phyloP scores from a whole-genome alignment of 2,113 vertebrate genomes.

The Eira barbara region DNA sequence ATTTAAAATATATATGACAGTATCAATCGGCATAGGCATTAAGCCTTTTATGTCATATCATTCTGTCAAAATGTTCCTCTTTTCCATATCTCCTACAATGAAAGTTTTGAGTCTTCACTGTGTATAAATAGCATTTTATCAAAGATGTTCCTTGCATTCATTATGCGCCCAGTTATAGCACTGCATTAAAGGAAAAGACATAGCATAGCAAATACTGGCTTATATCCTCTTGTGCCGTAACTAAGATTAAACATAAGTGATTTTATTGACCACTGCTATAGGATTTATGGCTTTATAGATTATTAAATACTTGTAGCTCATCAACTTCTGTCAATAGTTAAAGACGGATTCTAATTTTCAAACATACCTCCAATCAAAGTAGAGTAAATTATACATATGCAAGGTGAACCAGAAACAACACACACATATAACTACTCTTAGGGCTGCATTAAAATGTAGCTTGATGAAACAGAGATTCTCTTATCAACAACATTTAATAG shows the following conservation, averaged over 20 bases:
- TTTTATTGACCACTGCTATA: background rate
- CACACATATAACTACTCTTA: background rate
- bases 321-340: background rate
- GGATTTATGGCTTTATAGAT: background rate
- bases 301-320: background rate
- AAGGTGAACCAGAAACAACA: background rate
- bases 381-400: background rate
- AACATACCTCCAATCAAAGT: background rate
- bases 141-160: background rate
- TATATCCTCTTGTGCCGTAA: background rate
- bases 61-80: background rate
- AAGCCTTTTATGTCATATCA: background rate
- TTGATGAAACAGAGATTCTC: background rate
- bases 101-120: background rate
- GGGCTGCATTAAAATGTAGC: background rate
- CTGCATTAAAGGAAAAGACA: background rate
- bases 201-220: background rate
- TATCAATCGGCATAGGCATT: background rate
- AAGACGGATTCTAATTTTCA: conserved; percentile 2
- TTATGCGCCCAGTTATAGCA: background rate
- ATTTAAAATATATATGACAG: background rate
- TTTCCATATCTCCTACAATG: background rate
- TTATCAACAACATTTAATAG: background rate
- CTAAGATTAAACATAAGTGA: background rate
- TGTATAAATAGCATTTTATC: background rate